These are phyloP conservation scores for Hipparchia sbordonii DNA, from an alignment of 2,888 invertebrate species.

Conservation along the genomic window DNA sequence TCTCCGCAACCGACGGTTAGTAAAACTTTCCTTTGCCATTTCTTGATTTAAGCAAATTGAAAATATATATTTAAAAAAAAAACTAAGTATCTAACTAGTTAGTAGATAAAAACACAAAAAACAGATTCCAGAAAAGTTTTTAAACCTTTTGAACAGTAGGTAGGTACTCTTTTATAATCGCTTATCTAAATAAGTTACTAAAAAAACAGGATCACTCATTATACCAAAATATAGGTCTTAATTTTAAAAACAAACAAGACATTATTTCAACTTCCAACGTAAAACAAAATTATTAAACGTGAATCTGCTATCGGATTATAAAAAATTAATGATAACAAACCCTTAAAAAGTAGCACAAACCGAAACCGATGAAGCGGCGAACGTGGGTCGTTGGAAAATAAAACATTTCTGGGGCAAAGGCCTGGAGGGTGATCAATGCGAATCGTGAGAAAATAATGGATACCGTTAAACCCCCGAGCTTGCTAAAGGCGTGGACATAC, in stretches of 20 bases:
- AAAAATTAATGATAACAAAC: constrained; percentile 32
- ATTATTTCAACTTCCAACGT: constrained; percentile 3
- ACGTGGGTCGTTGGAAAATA: constrained; percentile 23
- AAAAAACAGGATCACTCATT: neutral
- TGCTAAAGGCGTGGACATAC: constrained; percentile 45
- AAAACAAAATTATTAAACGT: constrained; percentile 2
- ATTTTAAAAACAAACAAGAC: constrained; percentile 5
- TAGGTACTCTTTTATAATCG: no score
- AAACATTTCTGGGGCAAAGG: constrained; percentile 33
- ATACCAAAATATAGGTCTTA: neutral
- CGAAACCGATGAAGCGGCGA: constrained; percentile 18
- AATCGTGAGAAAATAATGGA: constrained; percentile 49
- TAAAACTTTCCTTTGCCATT: no score
- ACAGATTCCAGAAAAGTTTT: neutral
- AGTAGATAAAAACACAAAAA: no score
- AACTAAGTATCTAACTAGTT: no score
- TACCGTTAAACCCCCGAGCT: constrained; percentile 51
- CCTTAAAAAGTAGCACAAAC: constrained; percentile 18
- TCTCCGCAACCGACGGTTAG: no score
- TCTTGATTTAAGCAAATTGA: no score
- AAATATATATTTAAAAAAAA: no score
- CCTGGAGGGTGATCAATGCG: constrained; percentile 31
- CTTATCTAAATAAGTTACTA: neutral
- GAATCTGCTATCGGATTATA: constrained; percentile 20
- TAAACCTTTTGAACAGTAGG: neutral